Evolutionary conservation across 2,888 invertebrate genomes (phyloP).

Genomic region (Unio pictorum): DNA sequence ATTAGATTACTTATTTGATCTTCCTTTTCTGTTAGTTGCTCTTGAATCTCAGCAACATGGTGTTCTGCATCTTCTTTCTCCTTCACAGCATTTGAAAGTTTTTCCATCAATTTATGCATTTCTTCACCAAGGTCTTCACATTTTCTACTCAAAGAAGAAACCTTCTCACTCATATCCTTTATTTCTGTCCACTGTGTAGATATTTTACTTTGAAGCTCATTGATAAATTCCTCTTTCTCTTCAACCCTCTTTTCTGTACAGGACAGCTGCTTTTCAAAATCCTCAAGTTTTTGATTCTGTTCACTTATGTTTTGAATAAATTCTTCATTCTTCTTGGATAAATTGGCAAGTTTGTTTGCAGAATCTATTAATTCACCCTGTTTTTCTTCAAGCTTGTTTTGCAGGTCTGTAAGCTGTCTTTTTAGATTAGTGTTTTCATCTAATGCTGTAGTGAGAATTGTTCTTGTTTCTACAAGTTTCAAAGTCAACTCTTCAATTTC

Average conservation of each 20-base stretch:
- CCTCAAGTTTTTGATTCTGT: conserved; percentile 21
- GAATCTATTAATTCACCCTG: conserved; percentile 10
- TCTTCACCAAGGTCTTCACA: conserved; percentile 3
- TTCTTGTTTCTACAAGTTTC: neutral
- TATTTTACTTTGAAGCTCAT: neutral
- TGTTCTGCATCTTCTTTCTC: conserved; percentile 1
- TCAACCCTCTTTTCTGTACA: conserved; percentile 22
- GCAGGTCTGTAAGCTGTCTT: conserved; percentile 8
- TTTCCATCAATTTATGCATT: conserved; percentile 9
- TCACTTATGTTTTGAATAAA: conserved; percentile 19
- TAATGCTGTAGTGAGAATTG: neutral
- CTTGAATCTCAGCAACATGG: conserved; percentile 8
- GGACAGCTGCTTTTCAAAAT: conserved; percentile 19
- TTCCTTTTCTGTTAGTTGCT: conserved; percentile 22
- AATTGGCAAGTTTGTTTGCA: too few species aligned
- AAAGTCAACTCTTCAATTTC: neutral
- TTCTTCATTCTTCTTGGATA: neutral
- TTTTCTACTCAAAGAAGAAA: neutral
- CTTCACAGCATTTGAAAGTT: conserved; percentile 10
- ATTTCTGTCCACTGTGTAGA: neutral
- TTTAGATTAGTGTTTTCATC: conserved; percentile 13
- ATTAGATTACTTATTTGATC: conserved; percentile 24
- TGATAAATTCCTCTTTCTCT: conserved; percentile 4
- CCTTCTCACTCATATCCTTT: neutral
- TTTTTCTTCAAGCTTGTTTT: conserved; percentile 11